A percentile compares a stretch with the other conserved stretches of the same genome.
phyloP scores from a whole-genome alignment of 2,113 vertebrate genomes.

The Apodemus speciosus region DNA sequence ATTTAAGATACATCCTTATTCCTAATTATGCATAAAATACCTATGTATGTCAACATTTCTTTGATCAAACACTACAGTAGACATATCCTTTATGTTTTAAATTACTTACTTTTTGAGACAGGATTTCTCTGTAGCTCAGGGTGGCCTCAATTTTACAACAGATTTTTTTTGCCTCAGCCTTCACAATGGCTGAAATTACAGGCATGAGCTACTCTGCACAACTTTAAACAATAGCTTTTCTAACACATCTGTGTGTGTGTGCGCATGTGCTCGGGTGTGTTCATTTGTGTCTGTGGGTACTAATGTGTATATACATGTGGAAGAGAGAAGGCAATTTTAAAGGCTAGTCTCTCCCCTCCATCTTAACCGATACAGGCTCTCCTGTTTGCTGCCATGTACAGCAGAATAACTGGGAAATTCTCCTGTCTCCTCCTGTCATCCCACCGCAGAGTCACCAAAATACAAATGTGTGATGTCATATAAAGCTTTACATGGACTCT shows the following conservation, averaged over 20 bases:
- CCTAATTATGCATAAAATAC: constrained; percentile 44
- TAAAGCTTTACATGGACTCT: background rate
- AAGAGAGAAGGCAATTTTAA: background rate
- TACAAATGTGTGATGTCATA: background rate
- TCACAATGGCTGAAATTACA: background rate
- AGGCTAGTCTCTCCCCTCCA: background rate
- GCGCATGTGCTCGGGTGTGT: background rate
- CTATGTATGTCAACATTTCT: background rate
- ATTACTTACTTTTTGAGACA: background rate
- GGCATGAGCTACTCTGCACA: background rate
- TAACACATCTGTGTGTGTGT: background rate
- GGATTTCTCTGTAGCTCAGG: background rate
- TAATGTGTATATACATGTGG: background rate
- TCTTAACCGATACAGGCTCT: background rate
- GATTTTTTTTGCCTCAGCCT: background rate
- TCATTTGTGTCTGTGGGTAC: background rate
- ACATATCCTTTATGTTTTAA: background rate
- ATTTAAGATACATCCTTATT: background rate
- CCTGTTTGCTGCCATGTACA: background rate
- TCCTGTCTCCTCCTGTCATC: background rate
- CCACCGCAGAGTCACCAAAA: no score
- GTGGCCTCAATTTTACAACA: background rate
- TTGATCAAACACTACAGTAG: background rate
- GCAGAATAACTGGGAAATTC: background rate
- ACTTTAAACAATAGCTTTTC: background rate